Percentiles rank a stretch among this genome's conserved stretches.
phyloP scores from a whole-genome alignment of 2,888 invertebrate species.

The Linyphia triangularis region DNA sequence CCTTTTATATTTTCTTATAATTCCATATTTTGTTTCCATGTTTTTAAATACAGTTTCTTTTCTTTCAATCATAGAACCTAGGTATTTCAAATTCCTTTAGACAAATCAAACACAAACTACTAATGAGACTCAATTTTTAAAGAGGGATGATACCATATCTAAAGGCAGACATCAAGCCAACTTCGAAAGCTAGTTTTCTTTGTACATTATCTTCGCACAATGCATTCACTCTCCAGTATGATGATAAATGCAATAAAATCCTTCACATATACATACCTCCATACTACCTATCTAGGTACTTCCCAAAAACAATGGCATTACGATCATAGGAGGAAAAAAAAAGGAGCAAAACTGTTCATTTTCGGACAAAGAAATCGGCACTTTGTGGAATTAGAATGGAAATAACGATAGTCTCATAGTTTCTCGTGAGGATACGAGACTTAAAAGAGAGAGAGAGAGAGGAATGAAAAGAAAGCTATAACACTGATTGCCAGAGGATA shows the following conservation, averaged over 20 bases:
- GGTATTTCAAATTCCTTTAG: no score
- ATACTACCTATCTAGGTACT: background rate
- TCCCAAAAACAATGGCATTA: background rate
- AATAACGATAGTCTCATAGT: background rate
- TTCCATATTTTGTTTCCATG: no score
- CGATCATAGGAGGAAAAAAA: constrained; percentile 1
- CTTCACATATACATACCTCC: background rate
- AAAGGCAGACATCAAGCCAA: no score
- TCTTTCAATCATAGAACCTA: no score
- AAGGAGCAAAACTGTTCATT: background rate
- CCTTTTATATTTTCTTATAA: no score
- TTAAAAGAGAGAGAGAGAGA: background rate
- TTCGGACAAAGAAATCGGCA: constrained; percentile 36
- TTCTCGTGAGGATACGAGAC: background rate
- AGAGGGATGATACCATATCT: no score
- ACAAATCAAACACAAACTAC: no score
- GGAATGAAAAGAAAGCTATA: constrained; percentile 42
- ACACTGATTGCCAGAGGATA: constrained; percentile 47
- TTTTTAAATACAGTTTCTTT: no score
- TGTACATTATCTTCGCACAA: background rate
- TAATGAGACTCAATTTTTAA: no score
- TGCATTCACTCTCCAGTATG: background rate
- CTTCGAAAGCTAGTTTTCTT: background rate
- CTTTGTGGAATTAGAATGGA: constrained; percentile 41
- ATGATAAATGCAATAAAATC: background rate